These are phyloP conservation scores for Lymantria monacha DNA, from an alignment of 2,888 invertebrate species.

Conservation along the genomic window DNA sequence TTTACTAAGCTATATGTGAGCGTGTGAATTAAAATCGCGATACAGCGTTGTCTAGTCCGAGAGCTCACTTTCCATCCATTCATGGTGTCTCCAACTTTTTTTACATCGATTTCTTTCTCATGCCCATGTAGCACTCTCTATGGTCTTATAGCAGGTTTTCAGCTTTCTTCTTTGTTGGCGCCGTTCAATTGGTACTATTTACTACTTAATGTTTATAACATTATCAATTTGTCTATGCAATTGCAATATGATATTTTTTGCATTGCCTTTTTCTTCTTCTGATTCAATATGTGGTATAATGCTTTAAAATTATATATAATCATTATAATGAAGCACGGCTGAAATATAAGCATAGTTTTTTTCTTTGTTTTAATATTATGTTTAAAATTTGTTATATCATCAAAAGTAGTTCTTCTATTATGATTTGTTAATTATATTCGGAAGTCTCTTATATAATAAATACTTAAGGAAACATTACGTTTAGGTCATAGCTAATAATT, in stretches of 20 bases:
- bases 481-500: background rate
- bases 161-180: constrained; percentile 67
- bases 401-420: background rate
- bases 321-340: too few species aligned
- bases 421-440: background rate
- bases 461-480: background rate
- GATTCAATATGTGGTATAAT: too few species aligned
- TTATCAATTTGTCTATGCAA: too few species aligned
- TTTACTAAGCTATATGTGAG: constrained; percentile 43
- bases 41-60: constrained; percentile 51
- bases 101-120: constrained; percentile 72
- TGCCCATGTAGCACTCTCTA: constrained; percentile 46
- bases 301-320: too few species aligned
- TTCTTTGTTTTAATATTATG: constrained; percentile 44
- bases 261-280: too few species aligned
- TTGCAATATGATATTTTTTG: too few species aligned
- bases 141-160: constrained; percentile 48
- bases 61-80: constrained; percentile 80
- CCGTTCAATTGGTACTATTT: constrained; percentile 3
- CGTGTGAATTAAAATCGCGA: constrained; percentile 76
- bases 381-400: background rate
- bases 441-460: background rate
- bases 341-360: constrained; percentile 52
- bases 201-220: background rate
- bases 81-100: constrained; percentile 75